Percentiles rank a stretch among this genome's conserved stretches.
These are phyloP conservation scores for Acronicta psi DNA, from an alignment of 2,888 invertebrate genomes.

Conservation along the genomic window DNA sequence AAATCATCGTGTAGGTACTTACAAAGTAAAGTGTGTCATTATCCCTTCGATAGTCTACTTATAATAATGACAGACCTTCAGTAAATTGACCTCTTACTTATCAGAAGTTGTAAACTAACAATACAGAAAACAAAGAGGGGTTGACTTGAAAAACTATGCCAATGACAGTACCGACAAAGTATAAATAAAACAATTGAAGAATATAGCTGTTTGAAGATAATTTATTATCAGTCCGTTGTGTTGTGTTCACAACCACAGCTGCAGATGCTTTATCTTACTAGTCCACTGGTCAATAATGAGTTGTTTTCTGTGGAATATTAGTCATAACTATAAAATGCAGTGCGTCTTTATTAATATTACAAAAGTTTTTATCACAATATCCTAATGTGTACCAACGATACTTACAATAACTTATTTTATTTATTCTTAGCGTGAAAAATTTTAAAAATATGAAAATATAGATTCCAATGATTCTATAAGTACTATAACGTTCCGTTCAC, in stretches of 20 bases:
- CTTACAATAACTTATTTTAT: too few species aligned
- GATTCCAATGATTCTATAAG: too few species aligned
- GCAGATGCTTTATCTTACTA: constrained; percentile 46
- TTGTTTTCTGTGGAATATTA: constrained; percentile 35
- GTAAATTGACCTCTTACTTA: constrained; percentile 29
- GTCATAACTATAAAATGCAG: constrained; percentile 5
- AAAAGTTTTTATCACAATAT: too few species aligned
- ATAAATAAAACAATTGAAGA: constrained; percentile 44
- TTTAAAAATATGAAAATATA: too few species aligned
- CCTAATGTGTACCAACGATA: too few species aligned
- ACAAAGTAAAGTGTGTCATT: constrained; percentile 12
- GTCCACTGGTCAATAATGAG: constrained; percentile 28
- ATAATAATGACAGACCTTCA: constrained; percentile 42
- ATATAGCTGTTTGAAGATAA: constrained; percentile 40
- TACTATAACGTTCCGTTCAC: too few species aligned
- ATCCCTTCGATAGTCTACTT: constrained; percentile 20
- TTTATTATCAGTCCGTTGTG: constrained; percentile 39
- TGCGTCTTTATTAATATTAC: too few species aligned
- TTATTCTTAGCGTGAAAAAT: too few species aligned
- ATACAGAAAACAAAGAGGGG: constrained; percentile 34
- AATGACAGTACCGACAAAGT: constrained; percentile 35
- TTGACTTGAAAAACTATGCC: constrained; percentile 33
- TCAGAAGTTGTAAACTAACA: constrained; percentile 18
- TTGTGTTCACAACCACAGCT: constrained; percentile 30
- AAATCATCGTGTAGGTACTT: too few species aligned